These are phyloP conservation scores for Nyctereutes procyonoides DNA, from an alignment of 2,113 vertebrate species.

Conservation along the genomic window DNA sequence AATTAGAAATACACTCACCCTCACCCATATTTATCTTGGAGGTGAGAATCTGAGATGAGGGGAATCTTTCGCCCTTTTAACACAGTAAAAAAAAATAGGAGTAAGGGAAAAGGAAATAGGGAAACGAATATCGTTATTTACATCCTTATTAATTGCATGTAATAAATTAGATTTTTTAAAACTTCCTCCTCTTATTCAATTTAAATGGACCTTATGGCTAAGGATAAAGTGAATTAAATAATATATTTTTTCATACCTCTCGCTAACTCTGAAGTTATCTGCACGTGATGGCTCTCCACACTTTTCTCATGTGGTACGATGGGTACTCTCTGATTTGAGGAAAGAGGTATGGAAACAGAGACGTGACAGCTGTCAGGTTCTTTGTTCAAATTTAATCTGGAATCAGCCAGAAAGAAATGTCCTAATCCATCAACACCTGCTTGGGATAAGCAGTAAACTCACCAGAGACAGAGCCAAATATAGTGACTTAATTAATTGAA, in stretches of 20 bases:
- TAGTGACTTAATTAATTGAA: constrained; percentile 76
- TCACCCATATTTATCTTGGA: background rate
- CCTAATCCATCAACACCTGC: constrained; percentile 79
- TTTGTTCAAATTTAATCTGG: constrained; percentile 76
- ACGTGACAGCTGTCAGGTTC: constrained; percentile 65
- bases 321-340: background rate
- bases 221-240: background rate
- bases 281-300: background rate
- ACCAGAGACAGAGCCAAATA: constrained; percentile 70
- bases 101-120: background rate
- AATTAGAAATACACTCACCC: background rate
- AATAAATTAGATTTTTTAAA: background rate
- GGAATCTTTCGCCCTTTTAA: background rate
- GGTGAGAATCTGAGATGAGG: background rate
- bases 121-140: background rate
- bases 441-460: constrained; percentile 67
- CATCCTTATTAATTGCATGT: background rate
- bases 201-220: background rate
- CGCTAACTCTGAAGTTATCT: background rate
- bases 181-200: background rate
- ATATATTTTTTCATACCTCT: background rate
- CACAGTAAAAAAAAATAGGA: background rate
- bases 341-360: constrained; percentile 50
- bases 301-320: background rate
- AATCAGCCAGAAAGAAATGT: constrained; percentile 62